Percentiles rank a stretch among this genome's conserved stretches.
phyloP scores from a whole-genome alignment of 2,113 vertebrate species.

The Chinchilla lanigera region DNA sequence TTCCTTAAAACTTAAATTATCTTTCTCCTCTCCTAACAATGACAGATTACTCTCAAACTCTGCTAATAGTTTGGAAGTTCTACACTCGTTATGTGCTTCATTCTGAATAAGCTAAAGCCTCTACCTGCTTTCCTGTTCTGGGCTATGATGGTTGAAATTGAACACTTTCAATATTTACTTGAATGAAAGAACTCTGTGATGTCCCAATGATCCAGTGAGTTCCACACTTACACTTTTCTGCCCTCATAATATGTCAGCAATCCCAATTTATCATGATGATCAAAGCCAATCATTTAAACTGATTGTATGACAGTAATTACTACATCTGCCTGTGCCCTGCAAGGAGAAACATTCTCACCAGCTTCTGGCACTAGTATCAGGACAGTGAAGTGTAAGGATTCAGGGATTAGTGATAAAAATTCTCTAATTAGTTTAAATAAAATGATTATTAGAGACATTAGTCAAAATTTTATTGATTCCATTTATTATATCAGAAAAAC shows the following conservation, averaged over 20 bases:
- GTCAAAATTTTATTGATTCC: neutral
- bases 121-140: neutral
- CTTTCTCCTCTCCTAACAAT: neutral
- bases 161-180: too few relatives aligned
- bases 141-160: neutral
- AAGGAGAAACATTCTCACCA: neutral
- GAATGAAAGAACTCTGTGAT: neutral
- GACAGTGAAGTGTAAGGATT: neutral
- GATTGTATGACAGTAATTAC: neutral
- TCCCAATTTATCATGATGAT: neutral
- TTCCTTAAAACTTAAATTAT: neutral
- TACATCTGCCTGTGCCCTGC: neutral
- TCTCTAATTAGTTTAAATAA: neutral
- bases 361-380: neutral
- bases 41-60: neutral
- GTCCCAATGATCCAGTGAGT: neutral
- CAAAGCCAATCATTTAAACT: neutral
- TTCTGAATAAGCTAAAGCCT: neutral
- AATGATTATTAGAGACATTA: neutral
- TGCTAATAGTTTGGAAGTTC: neutral
- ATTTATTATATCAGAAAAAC: neutral
- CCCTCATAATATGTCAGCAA: neutral
- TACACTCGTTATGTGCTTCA: neutral
- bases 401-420: neutral
- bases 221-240: neutral